Conservation (phyloP, 2,797 vertebrate genomes). For the Eleutherodactylus coqui region DNA sequence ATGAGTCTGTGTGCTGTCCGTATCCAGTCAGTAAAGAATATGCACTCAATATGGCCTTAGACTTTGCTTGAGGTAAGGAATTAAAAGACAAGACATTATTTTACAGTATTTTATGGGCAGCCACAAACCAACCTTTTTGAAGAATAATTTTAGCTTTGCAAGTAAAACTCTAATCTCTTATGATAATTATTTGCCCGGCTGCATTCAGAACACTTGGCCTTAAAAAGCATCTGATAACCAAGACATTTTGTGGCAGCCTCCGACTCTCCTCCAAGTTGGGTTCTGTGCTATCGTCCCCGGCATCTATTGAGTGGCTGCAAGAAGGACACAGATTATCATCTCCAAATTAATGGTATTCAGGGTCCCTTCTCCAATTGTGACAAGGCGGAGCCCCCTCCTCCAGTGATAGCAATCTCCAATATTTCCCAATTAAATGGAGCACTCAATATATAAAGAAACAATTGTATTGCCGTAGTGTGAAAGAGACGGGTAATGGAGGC, state of each 20-base stretch:
- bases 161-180: background rate
- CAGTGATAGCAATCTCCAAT: constrained; percentile 60
- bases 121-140: background rate
- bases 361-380: constrained; percentile 45
- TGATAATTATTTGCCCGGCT: no score
- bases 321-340: constrained; percentile 60
- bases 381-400: constrained; percentile 32
- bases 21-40: no score
- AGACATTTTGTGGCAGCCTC: constrained; percentile 15
- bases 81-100: no score
- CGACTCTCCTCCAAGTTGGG: constrained; percentile 24
- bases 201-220: background rate
- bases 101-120: background rate
- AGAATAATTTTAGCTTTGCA: background rate
- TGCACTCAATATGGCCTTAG: no score
- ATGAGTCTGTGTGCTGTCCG: no score
- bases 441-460: constrained; percentile 61
- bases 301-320: constrained; percentile 54
- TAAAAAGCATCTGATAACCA: constrained; percentile 20
- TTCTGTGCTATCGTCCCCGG: constrained; percentile 28
- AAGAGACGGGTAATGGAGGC: constrained; percentile 52
- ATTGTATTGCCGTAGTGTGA: constrained; percentile 51
- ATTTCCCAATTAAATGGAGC: constrained; percentile 61
- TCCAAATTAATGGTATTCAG: constrained; percentile 59
- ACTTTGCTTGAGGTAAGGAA: no score